phyloP scores from a whole-genome alignment of 2,797 vertebrate species.

The Melanotaenia parkinsoni region DNA sequence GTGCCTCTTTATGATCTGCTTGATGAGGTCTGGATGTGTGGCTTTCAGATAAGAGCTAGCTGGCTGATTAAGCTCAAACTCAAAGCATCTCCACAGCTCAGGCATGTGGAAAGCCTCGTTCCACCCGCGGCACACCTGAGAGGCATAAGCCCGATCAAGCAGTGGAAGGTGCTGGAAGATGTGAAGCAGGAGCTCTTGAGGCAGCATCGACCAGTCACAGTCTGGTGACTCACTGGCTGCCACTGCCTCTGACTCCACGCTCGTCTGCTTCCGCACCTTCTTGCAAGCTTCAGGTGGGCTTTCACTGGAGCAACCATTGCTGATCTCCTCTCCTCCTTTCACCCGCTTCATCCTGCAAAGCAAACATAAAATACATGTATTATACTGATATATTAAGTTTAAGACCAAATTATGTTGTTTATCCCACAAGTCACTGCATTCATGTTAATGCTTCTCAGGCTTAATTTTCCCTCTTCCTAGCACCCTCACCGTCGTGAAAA shows the following conservation, averaged over 20 bases:
- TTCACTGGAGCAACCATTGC: slow-evolving; percentile 77
- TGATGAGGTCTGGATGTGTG: slow-evolving; percentile 96
- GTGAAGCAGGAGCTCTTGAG: slow-evolving; percentile 94
- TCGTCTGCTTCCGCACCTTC: slow-evolving; percentile 77
- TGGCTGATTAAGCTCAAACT: slow-evolving; percentile 97
- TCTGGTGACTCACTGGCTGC: slow-evolving; percentile 10
- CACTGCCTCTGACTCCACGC: slow-evolving; percentile 33
- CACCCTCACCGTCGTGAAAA: not conserved
- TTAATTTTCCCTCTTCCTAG: not conserved
- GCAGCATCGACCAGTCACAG: slow-evolving; percentile 88
- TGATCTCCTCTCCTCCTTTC: slow-evolving; percentile 81
- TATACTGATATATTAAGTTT: not conserved
- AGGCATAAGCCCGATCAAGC: slow-evolving; percentile 93
- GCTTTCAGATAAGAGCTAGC: slow-evolving; percentile 96
- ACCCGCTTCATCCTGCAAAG: slow-evolving; percentile 91
- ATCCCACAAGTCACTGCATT: not conserved
- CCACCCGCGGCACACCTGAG: slow-evolving; percentile 94
- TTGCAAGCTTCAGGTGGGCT: slow-evolving; percentile 80
- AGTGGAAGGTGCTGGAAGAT: slow-evolving; percentile 95
- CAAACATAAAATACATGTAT: not conserved
- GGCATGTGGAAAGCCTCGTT: slow-evolving; percentile 98
- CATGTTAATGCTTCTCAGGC: not conserved
- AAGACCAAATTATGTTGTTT: not conserved
- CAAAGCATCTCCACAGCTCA: slow-evolving; percentile 97
- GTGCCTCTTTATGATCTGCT: slow-evolving; percentile 97